Evolutionary conservation across 2,888 invertebrate species (phyloP), one percentile per base, ranked within the genome.

Genomic region (Tetragonisca angustula): DNA sequence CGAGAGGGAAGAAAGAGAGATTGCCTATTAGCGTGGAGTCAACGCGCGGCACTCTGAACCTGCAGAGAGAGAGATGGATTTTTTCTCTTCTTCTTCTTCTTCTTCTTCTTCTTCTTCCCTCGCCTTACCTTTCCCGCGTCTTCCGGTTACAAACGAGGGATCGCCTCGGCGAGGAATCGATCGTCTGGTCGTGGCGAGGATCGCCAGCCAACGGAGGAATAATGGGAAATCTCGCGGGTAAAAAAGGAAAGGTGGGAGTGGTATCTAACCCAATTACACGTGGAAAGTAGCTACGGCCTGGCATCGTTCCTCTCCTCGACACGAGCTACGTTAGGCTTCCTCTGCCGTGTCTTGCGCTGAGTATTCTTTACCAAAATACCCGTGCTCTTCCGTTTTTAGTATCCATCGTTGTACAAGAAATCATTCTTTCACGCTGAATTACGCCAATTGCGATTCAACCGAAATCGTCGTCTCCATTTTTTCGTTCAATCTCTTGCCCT

Each of bases 1-100:
- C 43, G 81, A 84, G 79, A 67, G 81, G 62, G 73, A 69, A 75
- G 79, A 79, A 76, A 86, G 83, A 85, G 78, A 67, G 81, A 83
- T 76, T 87, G 76, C 83, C 84, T 88, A 88, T 89, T 90, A 89
- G 79, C 82, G 80, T 27, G 75, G 71, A 88, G 79, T 72, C 76
- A 84, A 84, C 61, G 61, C 76, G 82, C 62, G 50, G 56, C 36
- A 36, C 71, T 64, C 74, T 54, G 76, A 78, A 69, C 67, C 56
- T 17, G 62, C 24, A 50, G 43, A 61, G 72, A 24, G 61, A 78
- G 79, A 73, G 76, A 83, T 59, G 69, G 76, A 85, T 84, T 76
- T 83, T 83, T 81, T 86, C n/a, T n/a, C 2, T 32, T 61, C 61
- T 19, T 52, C 19, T 17, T 62, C 27, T 59, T 36, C 11, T n/a